Evolutionary conservation across 2,113 vertebrate genomes (phyloP).

Genomic region (Chlamydotis undulata): DNA sequence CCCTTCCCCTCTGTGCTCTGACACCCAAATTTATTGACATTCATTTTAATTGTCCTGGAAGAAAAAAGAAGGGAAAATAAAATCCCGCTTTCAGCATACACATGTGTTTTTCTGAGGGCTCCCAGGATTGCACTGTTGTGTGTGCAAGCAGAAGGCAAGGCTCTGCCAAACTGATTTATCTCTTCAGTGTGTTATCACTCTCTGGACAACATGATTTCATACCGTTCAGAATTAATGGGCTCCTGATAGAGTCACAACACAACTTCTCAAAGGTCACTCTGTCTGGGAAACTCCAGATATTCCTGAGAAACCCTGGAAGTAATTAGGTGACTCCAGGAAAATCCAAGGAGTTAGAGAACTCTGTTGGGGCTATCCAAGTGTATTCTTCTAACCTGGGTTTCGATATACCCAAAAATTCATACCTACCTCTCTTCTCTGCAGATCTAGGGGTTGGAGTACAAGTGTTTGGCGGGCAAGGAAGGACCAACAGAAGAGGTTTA

Average conservation of each 20-base stretch:
- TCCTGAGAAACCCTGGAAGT: conserved; percentile 22
- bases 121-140: background rate
- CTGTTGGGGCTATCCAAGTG: background rate
- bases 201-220: conserved; percentile 31
- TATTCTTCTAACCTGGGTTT: background rate
- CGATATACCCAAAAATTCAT: background rate
- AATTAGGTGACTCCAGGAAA: conserved; percentile 36
- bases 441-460: background rate
- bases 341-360: background rate
- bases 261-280: background rate
- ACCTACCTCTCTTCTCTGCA: background rate
- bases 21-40: background rate
- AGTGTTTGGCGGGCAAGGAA: background rate
- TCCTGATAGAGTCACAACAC: background rate
- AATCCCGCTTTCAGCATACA: background rate
- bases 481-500: background rate
- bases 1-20: background rate
- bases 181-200: conserved; percentile 29
- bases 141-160: background rate
- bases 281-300: conserved; percentile 30
- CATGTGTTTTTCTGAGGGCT: background rate
- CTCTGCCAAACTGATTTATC: conserved; percentile 46
- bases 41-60: background rate
- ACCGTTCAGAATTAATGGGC: background rate
- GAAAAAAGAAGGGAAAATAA: background rate